A percentile compares a stretch with the other conserved stretches of the same genome.
phyloP scores from a whole-genome alignment of 2,113 vertebrate species.

The Macrotis lagotis region DNA sequence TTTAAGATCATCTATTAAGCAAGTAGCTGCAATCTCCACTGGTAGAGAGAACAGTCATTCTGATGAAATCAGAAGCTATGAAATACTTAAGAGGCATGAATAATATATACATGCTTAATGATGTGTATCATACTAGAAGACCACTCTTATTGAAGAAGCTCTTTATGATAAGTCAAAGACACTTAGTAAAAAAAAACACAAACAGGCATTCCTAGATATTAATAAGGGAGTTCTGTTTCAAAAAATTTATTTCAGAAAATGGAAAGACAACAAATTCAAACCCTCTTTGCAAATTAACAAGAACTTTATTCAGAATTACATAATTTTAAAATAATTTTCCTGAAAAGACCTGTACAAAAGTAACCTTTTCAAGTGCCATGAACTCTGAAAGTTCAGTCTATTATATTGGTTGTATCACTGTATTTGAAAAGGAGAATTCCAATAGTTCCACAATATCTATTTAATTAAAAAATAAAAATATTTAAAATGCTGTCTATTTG shows the following conservation, averaged over 20 bases:
- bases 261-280: slow-evolving; percentile 48
- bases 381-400: slow-evolving; percentile 48
- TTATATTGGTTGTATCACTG: background rate
- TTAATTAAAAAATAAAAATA: slow-evolving; percentile 22
- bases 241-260: slow-evolving; percentile 37
- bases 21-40: background rate
- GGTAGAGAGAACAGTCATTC: background rate
- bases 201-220: background rate
- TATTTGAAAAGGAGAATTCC: slow-evolving; percentile 19
- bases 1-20: background rate
- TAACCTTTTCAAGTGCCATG: slow-evolving; percentile 12
- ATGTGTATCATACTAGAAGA: background rate
- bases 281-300: slow-evolving; percentile 38
- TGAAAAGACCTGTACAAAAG: slow-evolving; percentile 57
- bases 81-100: background rate
- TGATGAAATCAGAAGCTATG: background rate
- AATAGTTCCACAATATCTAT: background rate
- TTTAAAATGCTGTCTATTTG: background rate
- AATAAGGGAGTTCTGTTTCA: background rate
- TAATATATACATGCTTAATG: background rate
- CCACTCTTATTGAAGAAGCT: background rate
- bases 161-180: background rate
- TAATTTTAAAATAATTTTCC: slow-evolving; percentile 63
- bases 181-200: background rate
- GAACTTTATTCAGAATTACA: slow-evolving; percentile 68